Evolutionary conservation across 2,888 invertebrate genomes (phyloP).

Genomic region (Macrosiphum euphorbiae): DNA sequence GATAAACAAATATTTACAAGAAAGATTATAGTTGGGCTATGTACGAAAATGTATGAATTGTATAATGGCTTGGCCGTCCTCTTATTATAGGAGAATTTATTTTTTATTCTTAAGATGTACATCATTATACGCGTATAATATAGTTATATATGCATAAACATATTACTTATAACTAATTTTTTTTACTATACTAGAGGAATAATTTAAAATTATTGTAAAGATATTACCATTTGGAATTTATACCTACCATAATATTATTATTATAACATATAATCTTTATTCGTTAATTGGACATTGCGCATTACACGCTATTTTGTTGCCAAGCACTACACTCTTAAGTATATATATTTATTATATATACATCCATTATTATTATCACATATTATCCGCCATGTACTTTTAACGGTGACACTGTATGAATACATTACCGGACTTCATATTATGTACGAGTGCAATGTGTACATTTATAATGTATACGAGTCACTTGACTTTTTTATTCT

Average conservation of each 20-base stretch:
- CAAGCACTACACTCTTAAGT: background rate
- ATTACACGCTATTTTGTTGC: background rate
- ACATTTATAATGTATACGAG: conserved; percentile 36
- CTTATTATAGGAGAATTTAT: background rate
- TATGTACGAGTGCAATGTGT: background rate
- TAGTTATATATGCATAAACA: too few species aligned
- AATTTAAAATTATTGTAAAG: background rate
- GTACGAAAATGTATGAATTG: too few species aligned
- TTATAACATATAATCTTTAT: background rate
- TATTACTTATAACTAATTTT: too few species aligned
- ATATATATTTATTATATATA: background rate
- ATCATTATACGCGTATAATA: too few species aligned
- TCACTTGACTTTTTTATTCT: conserved; percentile 60
- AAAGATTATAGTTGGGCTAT: too few species aligned
- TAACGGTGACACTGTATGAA: conserved; percentile 48
- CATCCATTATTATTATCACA: background rate
- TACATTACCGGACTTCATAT: conserved; percentile 27
- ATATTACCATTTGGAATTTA: background rate
- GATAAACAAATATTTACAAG: too few species aligned
- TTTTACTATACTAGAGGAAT: background rate
- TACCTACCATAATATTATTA: background rate
- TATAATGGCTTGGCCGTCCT: background rate
- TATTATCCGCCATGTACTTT: conserved; percentile 9
- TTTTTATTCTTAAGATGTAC: background rate
- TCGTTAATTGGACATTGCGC: background rate